Conservation (phyloP, 2,797 vertebrate genomes). For the Cephalopachus bancanus region DNA sequence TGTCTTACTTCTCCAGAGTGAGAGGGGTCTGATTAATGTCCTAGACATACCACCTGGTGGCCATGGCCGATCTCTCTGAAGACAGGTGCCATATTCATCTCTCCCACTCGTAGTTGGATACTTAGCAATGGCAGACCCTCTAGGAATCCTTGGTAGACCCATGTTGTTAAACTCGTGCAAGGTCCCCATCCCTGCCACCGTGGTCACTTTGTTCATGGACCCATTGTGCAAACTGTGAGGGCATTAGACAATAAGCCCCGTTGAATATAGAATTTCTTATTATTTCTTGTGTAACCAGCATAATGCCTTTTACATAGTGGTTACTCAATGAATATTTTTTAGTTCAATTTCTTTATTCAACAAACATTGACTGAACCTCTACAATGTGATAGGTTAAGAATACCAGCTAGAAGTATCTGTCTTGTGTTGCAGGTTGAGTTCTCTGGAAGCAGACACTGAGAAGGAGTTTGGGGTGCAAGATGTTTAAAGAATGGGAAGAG, state of each 20-base stretch:
- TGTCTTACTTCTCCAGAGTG: not conserved
- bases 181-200: not conserved
- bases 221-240: not conserved
- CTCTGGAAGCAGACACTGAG: not conserved
- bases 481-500: not conserved
- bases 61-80: not conserved
- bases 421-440: not conserved
- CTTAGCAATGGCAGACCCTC: not conserved
- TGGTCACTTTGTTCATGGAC: not conserved
- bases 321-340: not conserved
- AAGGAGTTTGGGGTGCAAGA: not conserved
- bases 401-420: not conserved
- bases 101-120: not conserved
- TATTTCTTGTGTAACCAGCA: not conserved
- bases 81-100: not conserved
- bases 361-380: not conserved
- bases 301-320: not conserved
- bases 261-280: not conserved
- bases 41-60: not conserved
- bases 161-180: not conserved
- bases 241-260: not conserved
- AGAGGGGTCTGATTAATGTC: not conserved
- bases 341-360: not conserved
- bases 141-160: not conserved
- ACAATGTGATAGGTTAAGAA: not conserved